Evolutionary conservation across 2,113 vertebrate genomes (phyloP).

Genomic region (Microtus pennsylvanicus): DNA sequence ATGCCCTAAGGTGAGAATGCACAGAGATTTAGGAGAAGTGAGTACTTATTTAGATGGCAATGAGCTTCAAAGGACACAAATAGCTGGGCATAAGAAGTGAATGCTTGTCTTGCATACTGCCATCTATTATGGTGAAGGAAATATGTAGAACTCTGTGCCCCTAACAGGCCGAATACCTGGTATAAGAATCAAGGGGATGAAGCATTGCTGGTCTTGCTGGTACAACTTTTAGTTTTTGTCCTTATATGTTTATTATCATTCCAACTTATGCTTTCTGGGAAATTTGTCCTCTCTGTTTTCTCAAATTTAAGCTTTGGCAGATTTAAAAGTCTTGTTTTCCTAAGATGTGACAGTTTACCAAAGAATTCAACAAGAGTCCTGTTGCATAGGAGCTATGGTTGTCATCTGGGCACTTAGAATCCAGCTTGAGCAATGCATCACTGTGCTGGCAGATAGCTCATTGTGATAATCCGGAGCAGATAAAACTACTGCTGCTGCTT

Average conservation of each 20-base stretch:
- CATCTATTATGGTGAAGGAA: not conserved
- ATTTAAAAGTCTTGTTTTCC: not conserved
- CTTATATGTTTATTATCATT: not conserved
- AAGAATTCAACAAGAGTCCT: not conserved
- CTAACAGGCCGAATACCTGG: not conserved
- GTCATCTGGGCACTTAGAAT: not conserved
- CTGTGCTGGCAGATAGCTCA: not conserved
- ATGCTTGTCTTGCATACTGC: not conserved
- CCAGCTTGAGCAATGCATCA: not conserved
- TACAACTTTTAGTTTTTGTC: not conserved
- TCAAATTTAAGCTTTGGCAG: not conserved
- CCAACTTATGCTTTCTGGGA: not conserved
- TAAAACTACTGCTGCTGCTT: not conserved
- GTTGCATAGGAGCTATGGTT: not conserved
- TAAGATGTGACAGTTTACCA: not conserved
- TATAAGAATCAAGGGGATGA: not conserved
- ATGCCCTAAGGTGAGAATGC: not conserved
- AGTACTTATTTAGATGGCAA: not conserved
- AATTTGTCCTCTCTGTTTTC: not conserved
- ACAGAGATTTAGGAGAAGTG: not conserved
- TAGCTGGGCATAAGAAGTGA: not conserved
- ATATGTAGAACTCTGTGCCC: not conserved
- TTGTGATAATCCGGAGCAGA: not conserved
- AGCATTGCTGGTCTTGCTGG: not conserved
- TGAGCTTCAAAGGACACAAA: not conserved